phyloP scores from a whole-genome alignment of 2,888 invertebrate genomes.

The Embidobia sp. region DNA sequence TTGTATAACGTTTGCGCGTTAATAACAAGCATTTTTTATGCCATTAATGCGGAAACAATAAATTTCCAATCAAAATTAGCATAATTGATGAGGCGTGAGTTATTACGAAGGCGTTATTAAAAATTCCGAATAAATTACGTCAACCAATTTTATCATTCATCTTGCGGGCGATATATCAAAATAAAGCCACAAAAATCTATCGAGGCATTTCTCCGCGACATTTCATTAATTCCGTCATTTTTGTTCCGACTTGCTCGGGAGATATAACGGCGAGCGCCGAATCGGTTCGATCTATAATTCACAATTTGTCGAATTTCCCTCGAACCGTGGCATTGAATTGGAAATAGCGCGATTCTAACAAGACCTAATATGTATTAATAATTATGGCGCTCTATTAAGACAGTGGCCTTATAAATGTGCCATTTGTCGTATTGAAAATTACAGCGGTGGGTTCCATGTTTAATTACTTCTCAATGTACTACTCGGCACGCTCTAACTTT shows the following conservation, averaged over 20 bases:
- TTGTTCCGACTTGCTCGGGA: slow-evolving; percentile 3
- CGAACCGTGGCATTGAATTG: slow-evolving; percentile 39
- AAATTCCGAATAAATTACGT: slow-evolving; percentile 57
- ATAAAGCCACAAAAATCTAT: slow-evolving; percentile 24
- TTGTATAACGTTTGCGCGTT: slow-evolving; percentile 45
- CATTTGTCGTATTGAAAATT: slow-evolving; percentile 57
- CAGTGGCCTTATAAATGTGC: slow-evolving; percentile 41
- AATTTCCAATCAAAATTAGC: slow-evolving; percentile 56
- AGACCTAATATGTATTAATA: slow-evolving; percentile 58
- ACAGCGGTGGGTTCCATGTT: slow-evolving; percentile 34
- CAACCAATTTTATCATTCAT: slow-evolving; percentile 45
- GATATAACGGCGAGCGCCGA: slow-evolving; percentile 2
- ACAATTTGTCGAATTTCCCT: slow-evolving; percentile 46
- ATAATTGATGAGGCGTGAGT: slow-evolving; percentile 59
- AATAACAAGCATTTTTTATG: slow-evolving; percentile 46
- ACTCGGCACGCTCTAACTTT: slow-evolving; percentile 44
- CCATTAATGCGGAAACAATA: slow-evolving; percentile 58
- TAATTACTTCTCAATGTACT: slow-evolving; percentile 53
- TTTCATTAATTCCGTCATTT: slow-evolving; percentile 21
- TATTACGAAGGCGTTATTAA: slow-evolving; percentile 52
- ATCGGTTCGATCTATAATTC: slow-evolving; percentile 46
- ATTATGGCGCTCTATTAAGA: slow-evolving; percentile 57
- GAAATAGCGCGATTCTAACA: slow-evolving; percentile 48
- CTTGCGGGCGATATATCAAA: slow-evolving; percentile 30
- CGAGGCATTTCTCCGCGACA: neutral